These are phyloP conservation scores for Thysanoteuthis rhombus DNA, from an alignment of 2,888 invertebrate species.

Conservation along the genomic window DNA sequence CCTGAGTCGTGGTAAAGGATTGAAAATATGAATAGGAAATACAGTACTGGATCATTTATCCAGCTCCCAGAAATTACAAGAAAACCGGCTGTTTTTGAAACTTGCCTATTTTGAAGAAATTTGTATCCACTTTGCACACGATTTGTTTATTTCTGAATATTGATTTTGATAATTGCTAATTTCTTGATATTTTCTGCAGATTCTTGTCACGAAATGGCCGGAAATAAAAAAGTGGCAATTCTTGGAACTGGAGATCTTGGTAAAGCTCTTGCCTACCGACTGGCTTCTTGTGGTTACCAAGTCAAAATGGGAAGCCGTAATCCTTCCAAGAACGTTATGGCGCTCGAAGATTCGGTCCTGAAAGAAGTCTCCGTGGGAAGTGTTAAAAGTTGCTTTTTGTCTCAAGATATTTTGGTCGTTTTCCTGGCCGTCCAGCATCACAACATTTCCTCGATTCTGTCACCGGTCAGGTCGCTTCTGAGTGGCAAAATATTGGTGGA, in stretches of 20 bases:
- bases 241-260: constrained; percentile 60
- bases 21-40: too few relatives aligned
- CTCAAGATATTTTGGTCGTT: constrained; percentile 38
- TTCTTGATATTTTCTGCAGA: neutral
- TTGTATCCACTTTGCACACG: too few relatives aligned
- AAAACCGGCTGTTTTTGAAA: too few relatives aligned
- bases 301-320: constrained; percentile 56
- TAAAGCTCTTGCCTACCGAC: constrained; percentile 51
- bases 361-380: constrained; percentile 47
- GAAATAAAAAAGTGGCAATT: constrained; percentile 44
- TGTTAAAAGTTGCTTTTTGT: constrained; percentile 40
- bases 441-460: constrained; percentile 48
- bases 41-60: too few relatives aligned
- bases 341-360: constrained; percentile 47
- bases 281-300: constrained; percentile 53
- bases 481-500: constrained; percentile 54
- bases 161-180: neutral
- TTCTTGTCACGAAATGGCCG: neutral
- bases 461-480: constrained; percentile 40
- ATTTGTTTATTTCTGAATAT: neutral
- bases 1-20: too few relatives aligned
- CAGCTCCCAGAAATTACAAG: too few relatives aligned
- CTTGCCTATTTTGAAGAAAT: too few relatives aligned
- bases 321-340: constrained; percentile 43
- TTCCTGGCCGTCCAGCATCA: constrained; percentile 56